Evolutionary conservation across 2,113 vertebrate species (phyloP), one percentile per base, ranked within the genome.

Genomic region (Theristicus caerulescens): DNA sequence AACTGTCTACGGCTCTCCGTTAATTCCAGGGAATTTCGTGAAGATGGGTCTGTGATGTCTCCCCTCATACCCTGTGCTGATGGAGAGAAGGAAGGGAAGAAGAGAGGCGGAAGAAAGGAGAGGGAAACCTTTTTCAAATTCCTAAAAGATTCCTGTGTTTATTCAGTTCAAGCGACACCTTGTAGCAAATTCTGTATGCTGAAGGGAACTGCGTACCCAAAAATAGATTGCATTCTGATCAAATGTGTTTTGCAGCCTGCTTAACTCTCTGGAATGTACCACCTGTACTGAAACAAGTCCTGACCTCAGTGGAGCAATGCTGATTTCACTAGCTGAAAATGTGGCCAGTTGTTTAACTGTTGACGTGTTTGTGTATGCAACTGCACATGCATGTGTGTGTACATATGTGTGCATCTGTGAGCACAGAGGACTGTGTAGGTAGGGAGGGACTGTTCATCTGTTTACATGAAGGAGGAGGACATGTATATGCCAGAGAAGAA

Each of bases 21-120:
- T 82, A 58, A 86, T 97, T 91, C 74, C 87, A 62, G 94, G 82
- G 94, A 51, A 86, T 96, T 73, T 90, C 78, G 89, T 27, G 84
- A 44, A 77, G 81, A 4, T 18, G 46, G 34, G 47, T 72, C 93
- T 90, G 86, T 88, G 77, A 42, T 94, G 78, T 42, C 73, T 88
- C 89, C 64, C 65, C 1, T 1, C 24, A 5, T 10, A 38, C 86
- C 54, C 69, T 10, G 61, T 78, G 94, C 90, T 83, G 89, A 4
- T 40, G 85, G 83, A 64, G 42, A 49, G 27, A 44, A 38, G 25
- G 62, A 40, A 67, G 29, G 74, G 73, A 49, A 66, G 74, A 55
- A 42, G 51, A 66, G n/a, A 42, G 59, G 51, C 0, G 1, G 38
- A 15, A 32, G 51, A 27, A 46, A 61, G 81, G 72, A 84, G 78